Conservation (phyloP, 2,797 vertebrate species). For the Fratercula arctica region DNA sequence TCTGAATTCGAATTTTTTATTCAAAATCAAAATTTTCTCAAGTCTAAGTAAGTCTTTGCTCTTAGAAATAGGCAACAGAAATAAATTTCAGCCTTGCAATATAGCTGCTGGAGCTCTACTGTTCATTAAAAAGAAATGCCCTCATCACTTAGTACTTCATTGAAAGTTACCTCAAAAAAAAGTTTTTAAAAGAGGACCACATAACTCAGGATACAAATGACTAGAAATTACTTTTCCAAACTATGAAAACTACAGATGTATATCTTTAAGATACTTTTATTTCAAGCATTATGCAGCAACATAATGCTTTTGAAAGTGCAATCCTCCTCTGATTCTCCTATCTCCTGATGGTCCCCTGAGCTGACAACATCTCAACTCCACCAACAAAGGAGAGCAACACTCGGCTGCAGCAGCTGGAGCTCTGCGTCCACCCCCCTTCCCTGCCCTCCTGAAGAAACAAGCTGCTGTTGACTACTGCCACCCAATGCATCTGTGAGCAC, state of each 20-base stretch:
- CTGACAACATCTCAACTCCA: background rate
- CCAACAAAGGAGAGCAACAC: background rate
- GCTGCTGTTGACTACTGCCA: background rate
- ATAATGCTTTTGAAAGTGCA: background rate
- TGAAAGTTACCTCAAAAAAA: background rate
- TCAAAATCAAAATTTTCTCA: background rate
- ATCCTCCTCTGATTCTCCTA: background rate
- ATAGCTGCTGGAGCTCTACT: background rate
- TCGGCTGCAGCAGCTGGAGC: background rate
- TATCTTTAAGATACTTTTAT: background rate
- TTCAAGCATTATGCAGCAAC: background rate
- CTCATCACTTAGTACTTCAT: background rate
- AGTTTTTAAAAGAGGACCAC: background rate
- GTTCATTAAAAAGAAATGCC: background rate
- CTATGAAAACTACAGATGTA: background rate
- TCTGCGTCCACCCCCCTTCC: background rate
- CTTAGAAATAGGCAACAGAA: background rate
- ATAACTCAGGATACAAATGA: background rate
- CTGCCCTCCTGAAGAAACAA: background rate
- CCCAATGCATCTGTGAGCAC: background rate
- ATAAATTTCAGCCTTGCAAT: background rate
- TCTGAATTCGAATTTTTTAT: background rate
- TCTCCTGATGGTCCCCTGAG: background rate
- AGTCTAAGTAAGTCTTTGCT: background rate
- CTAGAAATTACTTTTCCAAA: background rate